Evolutionary conservation across 2,888 invertebrate species (phyloP).

Genomic region (Athalia rosae): DNA sequence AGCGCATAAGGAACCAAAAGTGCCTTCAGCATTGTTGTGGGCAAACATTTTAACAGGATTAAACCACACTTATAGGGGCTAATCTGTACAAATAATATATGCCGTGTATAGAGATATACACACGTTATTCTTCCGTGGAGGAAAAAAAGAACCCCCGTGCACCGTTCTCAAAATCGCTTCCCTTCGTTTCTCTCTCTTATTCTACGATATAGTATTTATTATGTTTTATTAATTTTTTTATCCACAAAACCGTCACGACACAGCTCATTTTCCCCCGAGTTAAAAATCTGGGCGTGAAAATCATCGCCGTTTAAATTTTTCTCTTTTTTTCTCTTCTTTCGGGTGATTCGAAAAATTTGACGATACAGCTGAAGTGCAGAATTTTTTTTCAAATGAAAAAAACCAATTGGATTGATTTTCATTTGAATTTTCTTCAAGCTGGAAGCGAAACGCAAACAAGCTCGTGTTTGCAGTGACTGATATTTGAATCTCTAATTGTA

Average conservation of each 20-base stretch:
- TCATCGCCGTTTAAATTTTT: slow-evolving; percentile 13
- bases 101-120: slow-evolving; percentile 55
- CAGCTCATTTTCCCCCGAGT: background rate
- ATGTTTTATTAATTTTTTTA: too few species aligned
- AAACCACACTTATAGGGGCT: slow-evolving; percentile 70
- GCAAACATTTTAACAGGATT: slow-evolving; percentile 74
- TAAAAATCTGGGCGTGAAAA: background rate
- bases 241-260: slow-evolving; percentile 48
- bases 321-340: background rate
- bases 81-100: slow-evolving; percentile 69
- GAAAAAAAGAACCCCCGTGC: too few species aligned
- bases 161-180: background rate
- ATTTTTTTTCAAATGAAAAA: background rate
- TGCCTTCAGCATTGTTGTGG: slow-evolving; percentile 61
- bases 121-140: too few species aligned
- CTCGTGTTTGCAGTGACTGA: slow-evolving; percentile 27
- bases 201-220: background rate
- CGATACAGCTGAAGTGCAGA: too few species aligned
- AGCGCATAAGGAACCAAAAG: slow-evolving; percentile 62
- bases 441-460: slow-evolving; percentile 14
- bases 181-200: slow-evolving; percentile 15
- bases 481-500: slow-evolving; percentile 29
- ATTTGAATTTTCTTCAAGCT: background rate
- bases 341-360: too few species aligned
- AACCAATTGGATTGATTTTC: background rate